Percentiles rank a stretch among this genome's conserved stretches.
These are phyloP conservation scores for Dicrostonyx torquatus DNA, from an alignment of 2,797 vertebrate species.

Conservation along the genomic window DNA sequence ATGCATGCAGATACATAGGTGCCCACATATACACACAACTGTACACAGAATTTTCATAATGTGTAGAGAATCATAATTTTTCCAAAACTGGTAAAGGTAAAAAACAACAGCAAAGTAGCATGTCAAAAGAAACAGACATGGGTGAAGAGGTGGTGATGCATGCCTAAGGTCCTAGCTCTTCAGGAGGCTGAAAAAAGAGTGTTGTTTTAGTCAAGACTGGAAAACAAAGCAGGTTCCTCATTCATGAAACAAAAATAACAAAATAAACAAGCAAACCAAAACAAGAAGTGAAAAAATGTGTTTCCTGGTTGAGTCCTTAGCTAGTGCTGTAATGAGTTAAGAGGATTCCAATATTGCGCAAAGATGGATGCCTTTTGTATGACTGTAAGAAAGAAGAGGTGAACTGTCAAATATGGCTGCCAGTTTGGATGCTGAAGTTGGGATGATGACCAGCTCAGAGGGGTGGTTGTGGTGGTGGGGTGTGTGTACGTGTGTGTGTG, in stretches of 20 bases:
- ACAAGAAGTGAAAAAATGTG: background rate
- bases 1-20: background rate
- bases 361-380: rapidly evolving
- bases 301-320: background rate
- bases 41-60: background rate
- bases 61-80: slow-evolving; percentile 4
- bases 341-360: background rate
- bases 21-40: background rate
- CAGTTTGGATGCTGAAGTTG: background rate
- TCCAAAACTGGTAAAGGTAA: background rate
- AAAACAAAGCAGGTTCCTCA: no score
- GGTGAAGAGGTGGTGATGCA: no score
- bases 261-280: background rate
- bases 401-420: background rate
- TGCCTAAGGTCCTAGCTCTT: background rate
- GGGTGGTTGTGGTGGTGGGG: background rate
- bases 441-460: background rate
- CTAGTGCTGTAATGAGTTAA: background rate
- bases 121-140: background rate
- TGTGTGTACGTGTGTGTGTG: background rate
- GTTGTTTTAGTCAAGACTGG: background rate
- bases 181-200: background rate
- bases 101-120: background rate
- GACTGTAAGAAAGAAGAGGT: background rate
- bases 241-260: background rate